A percentile compares a stretch with the other conserved stretches of the same genome.
Conservation (phyloP, 2,113 vertebrate genomes). For the Ailurus styani region DNA sequence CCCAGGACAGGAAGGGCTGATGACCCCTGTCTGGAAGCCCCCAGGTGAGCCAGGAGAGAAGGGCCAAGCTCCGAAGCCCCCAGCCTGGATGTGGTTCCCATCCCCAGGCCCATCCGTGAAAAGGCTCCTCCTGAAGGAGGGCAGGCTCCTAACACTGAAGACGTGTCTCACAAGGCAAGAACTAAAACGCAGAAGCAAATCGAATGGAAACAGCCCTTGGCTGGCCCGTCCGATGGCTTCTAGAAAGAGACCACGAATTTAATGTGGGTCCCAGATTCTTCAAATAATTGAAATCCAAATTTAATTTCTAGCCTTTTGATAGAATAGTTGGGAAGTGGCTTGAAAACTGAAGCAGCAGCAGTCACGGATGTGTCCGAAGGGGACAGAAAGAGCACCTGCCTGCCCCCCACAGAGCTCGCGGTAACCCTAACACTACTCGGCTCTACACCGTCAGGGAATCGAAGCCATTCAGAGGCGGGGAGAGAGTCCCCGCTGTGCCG, state of each 20-base stretch:
- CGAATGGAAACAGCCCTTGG: not conserved
- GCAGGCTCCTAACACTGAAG: not conserved
- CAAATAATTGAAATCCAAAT: not conserved
- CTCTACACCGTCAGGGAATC: accelerated
- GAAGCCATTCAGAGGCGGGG: accelerated
- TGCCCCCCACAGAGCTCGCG: accelerated
- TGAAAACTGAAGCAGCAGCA: too few relatives aligned
- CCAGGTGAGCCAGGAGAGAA: not conserved
- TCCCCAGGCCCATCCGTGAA: accelerated
- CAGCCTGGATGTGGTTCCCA: accelerated
- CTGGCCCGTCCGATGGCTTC: not conserved
- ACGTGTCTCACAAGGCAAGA: too few relatives aligned
- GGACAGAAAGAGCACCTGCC: not conserved
- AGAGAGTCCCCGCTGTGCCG: not conserved
- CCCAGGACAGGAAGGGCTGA: not conserved
- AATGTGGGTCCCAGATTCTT: not conserved
- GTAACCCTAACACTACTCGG: accelerated
- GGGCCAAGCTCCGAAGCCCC: accelerated
- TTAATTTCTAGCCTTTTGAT: not conserved
- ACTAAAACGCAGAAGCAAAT: accelerated
- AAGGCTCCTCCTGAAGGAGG: not conserved
- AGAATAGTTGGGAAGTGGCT: not conserved
- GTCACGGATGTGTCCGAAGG: accelerated
- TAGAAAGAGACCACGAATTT: accelerated
- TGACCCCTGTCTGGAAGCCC: accelerated